phyloP scores from a whole-genome alignment of 1,140 invertebrate genomes.

The Dreissena rostriformis region DNA sequence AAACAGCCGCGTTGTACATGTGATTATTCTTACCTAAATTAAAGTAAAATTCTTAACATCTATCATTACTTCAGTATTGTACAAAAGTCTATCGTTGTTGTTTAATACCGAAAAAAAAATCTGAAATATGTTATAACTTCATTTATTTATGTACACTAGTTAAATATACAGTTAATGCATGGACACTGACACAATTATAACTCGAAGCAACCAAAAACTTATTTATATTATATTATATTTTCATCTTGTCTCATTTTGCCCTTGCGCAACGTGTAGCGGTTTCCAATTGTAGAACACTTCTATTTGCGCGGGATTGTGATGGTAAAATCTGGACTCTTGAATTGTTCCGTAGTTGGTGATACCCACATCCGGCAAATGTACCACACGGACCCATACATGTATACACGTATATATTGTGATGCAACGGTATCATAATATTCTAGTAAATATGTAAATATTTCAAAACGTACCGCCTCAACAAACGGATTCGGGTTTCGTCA shows the following conservation, averaged over 20 bases:
- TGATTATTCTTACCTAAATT: too few relatives aligned
- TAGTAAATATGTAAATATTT: not conserved
- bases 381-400: not conserved
- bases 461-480: not conserved
- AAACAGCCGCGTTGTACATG: too few relatives aligned
- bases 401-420: not conserved
- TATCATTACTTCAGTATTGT: too few relatives aligned
- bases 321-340: constrained; percentile 28
- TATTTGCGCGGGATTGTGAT: constrained; percentile 32
- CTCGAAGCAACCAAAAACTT: too few relatives aligned
- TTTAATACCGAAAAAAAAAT: too few relatives aligned
- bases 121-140: too few relatives aligned
- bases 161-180: too few relatives aligned
- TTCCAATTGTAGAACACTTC: constrained; percentile 61
- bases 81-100: too few relatives aligned
- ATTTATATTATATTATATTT: too few relatives aligned
- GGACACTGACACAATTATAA: too few relatives aligned
- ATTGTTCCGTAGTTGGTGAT: constrained; percentile 56
- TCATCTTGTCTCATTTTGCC: constrained; percentile 53
- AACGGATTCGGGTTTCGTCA: not conserved
- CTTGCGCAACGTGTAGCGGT: constrained; percentile 49
- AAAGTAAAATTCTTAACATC: too few relatives aligned
- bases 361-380: constrained; percentile 51
- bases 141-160: too few relatives aligned
- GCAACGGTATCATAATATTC: not conserved